phyloP scores from a whole-genome alignment of 2,888 invertebrate genomes.

The Ophioninae sp. region DNA sequence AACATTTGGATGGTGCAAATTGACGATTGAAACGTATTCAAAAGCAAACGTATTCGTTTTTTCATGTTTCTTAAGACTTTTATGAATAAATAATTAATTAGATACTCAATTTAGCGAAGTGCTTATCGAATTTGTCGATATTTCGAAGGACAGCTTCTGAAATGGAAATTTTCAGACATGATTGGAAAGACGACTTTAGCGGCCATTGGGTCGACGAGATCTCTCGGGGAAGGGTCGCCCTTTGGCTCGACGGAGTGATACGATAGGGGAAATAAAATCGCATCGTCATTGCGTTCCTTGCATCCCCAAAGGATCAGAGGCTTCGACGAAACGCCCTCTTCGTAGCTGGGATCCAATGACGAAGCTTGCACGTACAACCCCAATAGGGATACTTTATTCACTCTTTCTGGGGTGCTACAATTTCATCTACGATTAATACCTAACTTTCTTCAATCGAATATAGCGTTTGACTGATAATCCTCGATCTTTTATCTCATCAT shows the following conservation, averaged over 20 bases:
- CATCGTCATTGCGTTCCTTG: slow-evolving; percentile 44
- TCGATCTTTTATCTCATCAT: not conserved
- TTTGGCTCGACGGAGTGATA: slow-evolving; percentile 50
- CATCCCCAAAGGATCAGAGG: slow-evolving; percentile 27
- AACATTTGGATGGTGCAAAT: too few relatives aligned
- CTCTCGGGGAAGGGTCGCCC: slow-evolving; percentile 22
- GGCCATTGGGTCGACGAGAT: slow-evolving; percentile 47
- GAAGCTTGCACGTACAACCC: slow-evolving; percentile 27
- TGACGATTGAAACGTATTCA: too few relatives aligned
- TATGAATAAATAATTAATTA: too few relatives aligned
- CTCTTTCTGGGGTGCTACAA: not conserved
- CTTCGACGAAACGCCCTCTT: slow-evolving; percentile 51
- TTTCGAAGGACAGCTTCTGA: too few relatives aligned
- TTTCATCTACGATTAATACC: not conserved
- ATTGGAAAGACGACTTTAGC: slow-evolving; percentile 18
- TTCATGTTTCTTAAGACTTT: too few relatives aligned
- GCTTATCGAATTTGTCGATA: too few relatives aligned
- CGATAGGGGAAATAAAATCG: slow-evolving; percentile 36
- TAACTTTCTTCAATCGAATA: not conserved
- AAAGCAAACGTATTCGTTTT: too few relatives aligned
- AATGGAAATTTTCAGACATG: not conserved
- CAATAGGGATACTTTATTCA: not conserved
- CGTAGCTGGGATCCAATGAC: slow-evolving; percentile 57
- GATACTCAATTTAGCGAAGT: too few relatives aligned
- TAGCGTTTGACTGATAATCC: slow-evolving; percentile 19